Evolutionary conservation across 2,113 vertebrate genomes (phyloP), one percentile per base, ranked within the genome.

Genomic region (Gila orcuttii): DNA sequence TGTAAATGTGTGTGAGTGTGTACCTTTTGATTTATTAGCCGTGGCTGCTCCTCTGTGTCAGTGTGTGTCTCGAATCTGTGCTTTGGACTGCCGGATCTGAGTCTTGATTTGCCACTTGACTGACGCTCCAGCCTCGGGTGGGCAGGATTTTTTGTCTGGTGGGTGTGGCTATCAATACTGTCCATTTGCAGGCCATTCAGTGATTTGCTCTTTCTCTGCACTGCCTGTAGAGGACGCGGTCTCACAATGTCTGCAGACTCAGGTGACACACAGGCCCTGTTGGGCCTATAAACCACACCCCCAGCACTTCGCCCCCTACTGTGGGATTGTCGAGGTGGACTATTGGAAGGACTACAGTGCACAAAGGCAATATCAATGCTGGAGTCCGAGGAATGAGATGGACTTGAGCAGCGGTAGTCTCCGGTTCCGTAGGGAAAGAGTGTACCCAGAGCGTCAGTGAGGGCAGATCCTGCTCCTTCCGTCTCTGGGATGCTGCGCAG

Each of bases 301-400:
- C 87, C 88, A 68, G 95, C 94, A 0, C 82, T 89, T 42, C 87
- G 90, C 6, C 87, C 88, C 5, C 86, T 89, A 23, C 87, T 77
- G 9, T 93, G 82, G 21, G 82, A 88, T 25, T 39, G 86, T 59
- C 33, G 25, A 3, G 50, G 45, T 45, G 89, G 64, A 28, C 55
- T 82, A 42, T 45, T 42, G 13, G 89, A 82, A 12, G 89, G 89
- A 28, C 59, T 88, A 47, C 89, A 96, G 87, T 89, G 94, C 55
- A 98, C 95, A 71, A 99, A 99, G 87, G 97, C 97, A 66, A 99
- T 98, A 91, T 99, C 98, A 55, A 98, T 94, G 90, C 97, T 99
- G 88, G 97, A 99, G 85, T 98, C 96, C 0, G 97, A 99, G 3
- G 98, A 97, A 75, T 94, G 97, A 0, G 95, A 97, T 3, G 95